These are phyloP conservation scores for Sminthurides aquaticus DNA, from an alignment of 2,888 invertebrate genomes.

Conservation along the genomic window DNA sequence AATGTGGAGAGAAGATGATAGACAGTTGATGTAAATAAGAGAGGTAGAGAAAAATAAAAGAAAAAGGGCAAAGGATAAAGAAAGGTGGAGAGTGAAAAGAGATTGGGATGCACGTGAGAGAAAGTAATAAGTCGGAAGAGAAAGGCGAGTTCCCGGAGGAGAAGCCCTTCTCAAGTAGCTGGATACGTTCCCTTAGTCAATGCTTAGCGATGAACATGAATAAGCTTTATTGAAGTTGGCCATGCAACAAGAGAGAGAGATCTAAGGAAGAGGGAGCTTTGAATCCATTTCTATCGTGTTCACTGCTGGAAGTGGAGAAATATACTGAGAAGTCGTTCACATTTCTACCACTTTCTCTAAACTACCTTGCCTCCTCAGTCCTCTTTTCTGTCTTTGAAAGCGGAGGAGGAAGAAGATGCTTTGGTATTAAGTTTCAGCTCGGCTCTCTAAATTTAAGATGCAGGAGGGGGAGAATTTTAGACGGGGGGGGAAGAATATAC, in stretches of 20 bases:
- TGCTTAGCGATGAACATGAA: neutral
- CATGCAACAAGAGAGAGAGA: constrained; percentile 2
- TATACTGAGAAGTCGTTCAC: no score
- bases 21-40: neutral
- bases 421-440: no score
- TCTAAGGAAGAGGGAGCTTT: no score
- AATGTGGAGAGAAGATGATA: neutral
- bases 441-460: no score
- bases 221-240: constrained; percentile 1
- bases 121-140: constrained; percentile 2
- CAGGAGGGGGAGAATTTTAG: no score
- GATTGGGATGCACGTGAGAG: neutral
- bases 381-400: no score
- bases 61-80: neutral
- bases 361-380: no score
- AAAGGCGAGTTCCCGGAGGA: neutral
- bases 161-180: neutral
- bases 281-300: no score
- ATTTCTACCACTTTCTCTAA: no score
- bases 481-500: no score
- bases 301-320: no score
- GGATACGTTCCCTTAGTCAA: neutral
- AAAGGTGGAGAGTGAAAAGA: neutral
- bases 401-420: no score
- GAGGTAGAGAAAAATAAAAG: neutral